Evolutionary conservation across 2,797 vertebrate species (phyloP).

Genomic region (Fringilla coelebs): DNA sequence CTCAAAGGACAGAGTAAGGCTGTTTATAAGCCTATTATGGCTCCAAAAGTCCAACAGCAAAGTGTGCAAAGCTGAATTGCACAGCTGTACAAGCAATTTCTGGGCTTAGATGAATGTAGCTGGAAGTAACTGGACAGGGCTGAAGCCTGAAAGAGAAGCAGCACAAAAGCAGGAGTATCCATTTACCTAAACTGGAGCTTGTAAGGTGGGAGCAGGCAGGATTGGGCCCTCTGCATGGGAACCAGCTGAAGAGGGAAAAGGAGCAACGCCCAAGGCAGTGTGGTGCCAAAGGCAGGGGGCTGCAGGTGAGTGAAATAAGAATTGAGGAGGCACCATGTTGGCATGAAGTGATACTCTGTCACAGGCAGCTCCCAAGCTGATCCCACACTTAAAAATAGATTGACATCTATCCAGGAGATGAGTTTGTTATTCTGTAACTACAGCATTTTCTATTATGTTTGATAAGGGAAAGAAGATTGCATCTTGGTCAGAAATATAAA

Average conservation of each 20-base stretch:
- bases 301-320: background rate
- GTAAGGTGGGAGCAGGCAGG: background rate
- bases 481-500: constrained; percentile 68
- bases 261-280: rapidly evolving
- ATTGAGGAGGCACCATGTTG: background rate
- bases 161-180: background rate
- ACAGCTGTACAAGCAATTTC: background rate
- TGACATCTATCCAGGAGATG: constrained; percentile 59
- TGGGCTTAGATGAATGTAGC: rapidly evolving
- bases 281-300: background rate
- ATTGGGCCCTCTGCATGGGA: background rate
- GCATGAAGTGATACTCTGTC: constrained; percentile 7
- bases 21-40: background rate
- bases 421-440: constrained; percentile 65
- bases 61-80: background rate
- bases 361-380: constrained; percentile 22
- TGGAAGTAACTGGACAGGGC: background rate
- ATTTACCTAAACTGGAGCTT: background rate
- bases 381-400: constrained; percentile 64
- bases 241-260: background rate
- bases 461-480: constrained; percentile 70
- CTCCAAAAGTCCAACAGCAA: background rate
- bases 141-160: background rate
- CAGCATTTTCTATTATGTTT: constrained; percentile 65
- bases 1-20: background rate